Base-by-base conservation (phyloP, 2,888 invertebrate species). In the Cremastobaeus sp. region DNA sequence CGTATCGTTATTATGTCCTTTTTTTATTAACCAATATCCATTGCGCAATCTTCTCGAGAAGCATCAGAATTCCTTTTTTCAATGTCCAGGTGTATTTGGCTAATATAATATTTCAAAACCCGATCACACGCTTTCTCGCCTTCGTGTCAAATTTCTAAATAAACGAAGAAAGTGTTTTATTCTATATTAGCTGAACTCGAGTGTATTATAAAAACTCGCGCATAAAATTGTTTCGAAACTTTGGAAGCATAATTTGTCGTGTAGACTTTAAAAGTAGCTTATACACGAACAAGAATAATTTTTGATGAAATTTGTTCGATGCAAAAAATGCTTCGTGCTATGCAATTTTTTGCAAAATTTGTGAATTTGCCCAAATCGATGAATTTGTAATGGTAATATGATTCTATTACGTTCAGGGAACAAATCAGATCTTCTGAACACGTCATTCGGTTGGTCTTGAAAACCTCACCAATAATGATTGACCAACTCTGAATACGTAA, bases 51-150 rank as follows among this genome's bases (percentile, higher is more conserved):
- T 11, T 60, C 30, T 39, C 6, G 18, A 37, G 15, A 11, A 39
- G 9, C 8, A 3, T 25, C n/a, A n/a, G n/a, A 20, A n/a, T 30
- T 48, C 14, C 35, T 37, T 32, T 47, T 48, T 34, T 39, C 34
- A 12, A 15, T 69, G 54, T 69, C 76, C 79, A 80, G 80, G 80
- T 82, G 85, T 85, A 80, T 84, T 85, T 84, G 82, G 80, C 74
- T 78, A 79, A 81, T 84, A 85, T 83, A 84, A 76, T 73, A 79
- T 86, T 81, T 82, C 82, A 73, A 79, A 77, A 78, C 81, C 78
- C 79, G 81, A 85, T 85, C 83, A 85, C 78, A 84, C 77, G 86
- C 75, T 81, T 62, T 62, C 54, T 34, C 69, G 62, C 69, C 55
- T 77, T 75, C 78, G 84, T 84, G 82, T 86, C 79, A 30, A 69